phyloP scores from a whole-genome alignment of 2,113 vertebrate species.

The Ophthalmolycus amberensis region DNA sequence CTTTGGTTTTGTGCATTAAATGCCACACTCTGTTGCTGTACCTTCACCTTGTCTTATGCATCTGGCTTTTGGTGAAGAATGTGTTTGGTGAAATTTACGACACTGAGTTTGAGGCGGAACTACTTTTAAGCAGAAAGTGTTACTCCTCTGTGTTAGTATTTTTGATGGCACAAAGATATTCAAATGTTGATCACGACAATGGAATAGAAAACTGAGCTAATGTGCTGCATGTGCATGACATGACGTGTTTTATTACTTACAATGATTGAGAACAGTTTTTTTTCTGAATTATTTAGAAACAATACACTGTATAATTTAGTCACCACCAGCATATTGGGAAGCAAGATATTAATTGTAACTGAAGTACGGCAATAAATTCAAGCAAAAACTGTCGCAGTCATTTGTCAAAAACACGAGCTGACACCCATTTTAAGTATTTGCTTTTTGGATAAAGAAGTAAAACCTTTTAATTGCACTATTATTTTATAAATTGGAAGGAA shows the following conservation, averaged over 20 bases:
- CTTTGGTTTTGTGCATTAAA: conserved; percentile 63
- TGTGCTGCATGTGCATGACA: conserved; percentile 6
- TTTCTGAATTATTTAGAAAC: conserved; percentile 15
- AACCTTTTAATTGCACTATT: background rate
- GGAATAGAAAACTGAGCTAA: background rate
- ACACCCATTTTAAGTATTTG: background rate
- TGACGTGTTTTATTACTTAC: conserved; percentile 41
- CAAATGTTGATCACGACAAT: background rate
- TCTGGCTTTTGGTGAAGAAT: conserved; percentile 48
- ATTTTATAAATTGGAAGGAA: background rate
- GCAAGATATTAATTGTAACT: conserved; percentile 19
- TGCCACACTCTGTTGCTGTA: conserved; percentile 33
- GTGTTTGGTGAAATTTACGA: conserved; percentile 37
- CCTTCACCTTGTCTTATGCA: conserved; percentile 37
- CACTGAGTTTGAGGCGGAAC: conserved; percentile 4
- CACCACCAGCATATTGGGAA: background rate
- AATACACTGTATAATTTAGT: conserved; percentile 11
- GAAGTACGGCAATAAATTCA: background rate
- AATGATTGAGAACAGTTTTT: conserved; percentile 6
- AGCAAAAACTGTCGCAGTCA: background rate
- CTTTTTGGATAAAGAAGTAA: background rate
- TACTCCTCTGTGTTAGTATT: background rate
- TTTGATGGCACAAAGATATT: background rate
- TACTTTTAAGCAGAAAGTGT: conserved; percentile 10
- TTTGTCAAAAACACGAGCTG: background rate